phyloP scores from a whole-genome alignment of 1,140 invertebrate species.

The Telenomus remus region DNA sequence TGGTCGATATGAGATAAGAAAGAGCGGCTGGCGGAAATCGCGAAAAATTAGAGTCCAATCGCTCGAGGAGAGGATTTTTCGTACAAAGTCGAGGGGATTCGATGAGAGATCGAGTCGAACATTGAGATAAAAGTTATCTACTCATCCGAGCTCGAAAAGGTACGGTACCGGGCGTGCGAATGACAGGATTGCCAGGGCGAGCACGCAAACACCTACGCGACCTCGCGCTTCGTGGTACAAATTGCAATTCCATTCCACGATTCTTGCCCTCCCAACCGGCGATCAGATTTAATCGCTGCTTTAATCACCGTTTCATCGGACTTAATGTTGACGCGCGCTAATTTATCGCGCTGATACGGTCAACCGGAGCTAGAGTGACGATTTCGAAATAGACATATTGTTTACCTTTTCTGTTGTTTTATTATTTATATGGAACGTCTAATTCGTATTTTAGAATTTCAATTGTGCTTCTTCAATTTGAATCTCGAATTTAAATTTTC shows the following conservation, averaged over 20 bases:
- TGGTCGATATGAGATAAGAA: constrained; percentile 42
- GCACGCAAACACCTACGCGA: constrained; percentile 70
- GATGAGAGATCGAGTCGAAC: constrained; percentile 67
- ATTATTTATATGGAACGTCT: no score
- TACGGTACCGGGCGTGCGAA: constrained; percentile 67
- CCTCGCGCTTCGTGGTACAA: constrained; percentile 73
- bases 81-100: constrained; percentile 62
- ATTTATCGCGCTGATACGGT: constrained; percentile 41
- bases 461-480: no score
- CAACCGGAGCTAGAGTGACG: constrained; percentile 36
- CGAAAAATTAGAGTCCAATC: constrained; percentile 53
- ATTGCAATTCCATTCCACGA: constrained; percentile 65
- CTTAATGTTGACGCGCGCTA: constrained; percentile 49
- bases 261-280: constrained; percentile 46
- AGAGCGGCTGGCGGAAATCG: constrained; percentile 22
- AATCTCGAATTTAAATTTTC: no score
- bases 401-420: not conserved
- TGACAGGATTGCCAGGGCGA: constrained; percentile 66
- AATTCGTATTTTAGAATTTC: no score
- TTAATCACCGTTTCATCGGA: constrained; percentile 52
- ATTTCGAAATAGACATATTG: constrained; percentile 21
- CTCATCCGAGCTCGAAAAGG: constrained; percentile 64
- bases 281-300: constrained; percentile 49
- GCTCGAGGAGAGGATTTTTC: constrained; percentile 55
- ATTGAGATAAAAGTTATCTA: constrained; percentile 70